phyloP scores from a whole-genome alignment of 2,888 invertebrate species.

The Spisula subtruncata region DNA sequence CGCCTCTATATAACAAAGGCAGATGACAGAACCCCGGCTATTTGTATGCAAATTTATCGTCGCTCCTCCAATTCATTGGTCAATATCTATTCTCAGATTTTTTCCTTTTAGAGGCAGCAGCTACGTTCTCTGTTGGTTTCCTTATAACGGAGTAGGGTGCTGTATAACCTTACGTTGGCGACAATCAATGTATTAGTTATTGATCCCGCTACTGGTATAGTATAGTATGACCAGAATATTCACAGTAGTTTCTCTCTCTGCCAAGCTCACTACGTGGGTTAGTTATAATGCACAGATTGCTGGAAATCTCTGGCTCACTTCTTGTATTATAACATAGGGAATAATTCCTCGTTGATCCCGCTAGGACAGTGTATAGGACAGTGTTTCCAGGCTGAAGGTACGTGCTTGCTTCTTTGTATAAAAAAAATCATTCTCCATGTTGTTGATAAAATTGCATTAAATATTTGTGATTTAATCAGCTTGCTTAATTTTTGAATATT shows the following conservation, averaged over 20 bases:
- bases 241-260: constrained; percentile 24
- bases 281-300: constrained; percentile 22
- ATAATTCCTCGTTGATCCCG: neutral
- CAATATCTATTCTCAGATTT: constrained; percentile 47
- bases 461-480: neutral
- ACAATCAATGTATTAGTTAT: constrained; percentile 52
- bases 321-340: neutral
- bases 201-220: constrained; percentile 20
- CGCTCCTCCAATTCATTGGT: constrained; percentile 44
- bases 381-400: neutral
- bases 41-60: constrained; percentile 49
- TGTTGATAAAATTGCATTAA: neutral
- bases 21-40: constrained; percentile 43
- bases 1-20: constrained; percentile 46
- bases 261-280: neutral
- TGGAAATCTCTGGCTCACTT: neutral
- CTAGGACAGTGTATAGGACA: neutral
- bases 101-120: constrained; percentile 29
- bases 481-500: neutral
- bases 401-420: neutral
- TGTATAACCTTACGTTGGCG: constrained; percentile 34
- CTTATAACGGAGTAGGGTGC: constrained; percentile 28
- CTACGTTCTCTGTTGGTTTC: constrained; percentile 32
- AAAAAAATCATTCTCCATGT: neutral
- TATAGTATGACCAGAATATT: constrained; percentile 35